Evolutionary conservation across 2,113 vertebrate species (phyloP).

Genomic region (Peromyscus leucopus): DNA sequence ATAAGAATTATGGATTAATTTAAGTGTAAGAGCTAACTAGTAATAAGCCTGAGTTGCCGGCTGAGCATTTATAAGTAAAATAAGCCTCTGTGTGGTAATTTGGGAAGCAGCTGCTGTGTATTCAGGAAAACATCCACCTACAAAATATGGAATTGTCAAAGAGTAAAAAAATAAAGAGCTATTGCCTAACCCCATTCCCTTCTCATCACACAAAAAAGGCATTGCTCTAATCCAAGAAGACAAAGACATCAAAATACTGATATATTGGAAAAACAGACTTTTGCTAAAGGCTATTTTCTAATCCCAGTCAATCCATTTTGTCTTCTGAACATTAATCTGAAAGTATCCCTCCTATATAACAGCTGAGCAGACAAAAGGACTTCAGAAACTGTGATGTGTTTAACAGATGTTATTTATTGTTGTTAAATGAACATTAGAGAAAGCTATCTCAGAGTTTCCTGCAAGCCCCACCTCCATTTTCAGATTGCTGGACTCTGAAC

Average conservation of each 20-base stretch:
- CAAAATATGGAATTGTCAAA: not conserved
- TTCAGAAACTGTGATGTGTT: not conserved
- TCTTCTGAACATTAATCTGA: conserved; percentile 22
- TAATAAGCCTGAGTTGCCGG: too few species aligned
- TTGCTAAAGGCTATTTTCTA: conserved; percentile 18
- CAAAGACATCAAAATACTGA: conserved; percentile 35
- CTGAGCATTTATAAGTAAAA: too few species aligned
- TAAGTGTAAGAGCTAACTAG: too few species aligned
- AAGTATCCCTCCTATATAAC: not conserved
- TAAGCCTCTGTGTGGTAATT: too few species aligned
- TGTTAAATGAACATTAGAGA: conserved; percentile 45
- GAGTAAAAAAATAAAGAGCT: not conserved
- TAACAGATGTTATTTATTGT: conserved; percentile 46
- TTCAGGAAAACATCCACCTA: too few species aligned
- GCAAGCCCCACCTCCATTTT: not conserved
- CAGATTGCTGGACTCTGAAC: conserved; percentile 38
- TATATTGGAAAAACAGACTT: conserved; percentile 34
- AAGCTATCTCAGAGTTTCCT: not conserved
- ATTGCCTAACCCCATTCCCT: not conserved
- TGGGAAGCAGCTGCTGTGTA: too few species aligned
- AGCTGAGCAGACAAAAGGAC: not conserved
- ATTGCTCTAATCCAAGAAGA: not conserved
- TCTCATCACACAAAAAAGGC: not conserved
- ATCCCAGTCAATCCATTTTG: not conserved
- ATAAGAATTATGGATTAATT: too few species aligned